Base-by-base conservation (phyloP, 2,888 invertebrate species). In the Scelioninae gen. 1 region DNA sequence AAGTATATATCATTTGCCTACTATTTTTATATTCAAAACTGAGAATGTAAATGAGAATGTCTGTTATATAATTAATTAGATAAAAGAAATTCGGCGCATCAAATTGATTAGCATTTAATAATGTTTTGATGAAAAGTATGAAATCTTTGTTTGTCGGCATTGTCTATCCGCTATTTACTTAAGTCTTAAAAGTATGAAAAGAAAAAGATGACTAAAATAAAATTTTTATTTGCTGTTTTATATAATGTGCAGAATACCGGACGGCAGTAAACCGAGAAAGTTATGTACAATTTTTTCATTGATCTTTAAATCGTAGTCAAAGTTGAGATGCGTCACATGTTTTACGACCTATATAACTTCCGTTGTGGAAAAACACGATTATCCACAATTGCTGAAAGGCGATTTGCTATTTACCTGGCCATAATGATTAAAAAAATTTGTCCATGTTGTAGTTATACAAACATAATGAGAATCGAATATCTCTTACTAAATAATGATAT, bases 251-350 rank as follows among this genome's bases (percentile, higher is more conserved):
- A 43, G 5, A 43, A n/a, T 29, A 60, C 45, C 31, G 16, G 47
- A 16, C 32, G 65, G 51, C 49, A 34, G 16, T 63, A 63, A 63
- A 63, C 49, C 47, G 34, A 63, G 63, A 49, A 63, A 63, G 49
- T 63, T 63, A 32, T 49, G 45, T 62, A 13, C 13, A 23, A 47
- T 63, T 47, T 51, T 63, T 51, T 51, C 51, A 51, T 65, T 38
- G 65, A 51, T 65, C 51, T 38, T 65, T 65, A 65, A 65, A 65
- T 65, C 65, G 51, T 23, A 38, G 9, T 38, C 51, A 16, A 65
- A 65, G 65, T 51, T 65, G 65, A 49, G 38, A 49, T 40, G 38
- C 65, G 51, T 65, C 65, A 51, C 65, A 9, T 51, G 49, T 65
- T 65, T 65, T 65, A 65, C 65, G 51, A 38, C 51, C 65, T 38